Evolutionary conservation across 2,888 invertebrate species (phyloP).

Genomic region (Keiferia lycopersicella): DNA sequence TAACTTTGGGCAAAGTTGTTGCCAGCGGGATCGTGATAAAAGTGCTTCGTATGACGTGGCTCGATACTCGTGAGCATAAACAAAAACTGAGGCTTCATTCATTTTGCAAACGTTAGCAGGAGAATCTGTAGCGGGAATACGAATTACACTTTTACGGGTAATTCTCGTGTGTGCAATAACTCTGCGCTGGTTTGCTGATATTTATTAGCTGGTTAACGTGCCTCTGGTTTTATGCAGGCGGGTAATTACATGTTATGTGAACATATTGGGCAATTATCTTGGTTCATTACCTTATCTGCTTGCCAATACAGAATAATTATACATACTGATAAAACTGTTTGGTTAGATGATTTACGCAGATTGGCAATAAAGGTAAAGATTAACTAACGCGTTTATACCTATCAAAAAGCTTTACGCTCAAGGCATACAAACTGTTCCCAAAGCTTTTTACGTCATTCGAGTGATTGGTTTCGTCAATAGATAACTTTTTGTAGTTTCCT

Average conservation of each 20-base stretch:
- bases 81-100: constrained; percentile 21
- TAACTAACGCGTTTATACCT: too few species aligned
- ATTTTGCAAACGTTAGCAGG: constrained; percentile 24
- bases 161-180: constrained; percentile 64
- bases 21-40: constrained; percentile 21
- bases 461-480: constrained; percentile 6
- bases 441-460: constrained; percentile 1
- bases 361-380: neutral
- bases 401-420: neutral
- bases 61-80: neutral
- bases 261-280: constrained; percentile 7
- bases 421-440: neutral
- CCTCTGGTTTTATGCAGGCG: constrained; percentile 57
- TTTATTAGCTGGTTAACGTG: constrained; percentile 64
- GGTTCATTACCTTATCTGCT: constrained; percentile 12
- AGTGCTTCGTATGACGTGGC: constrained; percentile 15
- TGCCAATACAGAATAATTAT: neutral
- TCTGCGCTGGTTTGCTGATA: constrained; percentile 61
- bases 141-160: constrained; percentile 49
- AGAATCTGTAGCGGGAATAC: constrained; percentile 45
- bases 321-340: neutral
- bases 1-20: constrained; percentile 25
- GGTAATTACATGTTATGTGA: constrained; percentile 26
- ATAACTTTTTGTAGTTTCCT: neutral
- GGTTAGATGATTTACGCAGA: neutral